These are phyloP conservation scores for Clarias magur DNA, from an alignment of 2,113 vertebrate species.

Conservation along the genomic window DNA sequence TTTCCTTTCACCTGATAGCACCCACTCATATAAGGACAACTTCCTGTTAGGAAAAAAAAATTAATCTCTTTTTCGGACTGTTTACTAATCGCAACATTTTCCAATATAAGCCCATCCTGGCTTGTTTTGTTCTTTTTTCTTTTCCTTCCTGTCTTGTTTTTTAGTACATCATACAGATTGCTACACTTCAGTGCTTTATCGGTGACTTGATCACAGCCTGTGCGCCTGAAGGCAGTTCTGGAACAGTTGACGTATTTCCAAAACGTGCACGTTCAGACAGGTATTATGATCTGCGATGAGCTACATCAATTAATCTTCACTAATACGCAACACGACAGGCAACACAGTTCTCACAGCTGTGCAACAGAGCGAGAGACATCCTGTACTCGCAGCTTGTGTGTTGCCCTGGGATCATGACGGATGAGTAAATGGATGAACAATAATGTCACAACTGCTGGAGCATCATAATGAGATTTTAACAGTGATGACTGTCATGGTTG, in stretches of 20 bases:
- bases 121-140: conserved; percentile 28
- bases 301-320: conserved; percentile 61
- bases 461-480: conserved; percentile 10
- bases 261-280: conserved; percentile 70
- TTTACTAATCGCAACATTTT: conserved; percentile 50
- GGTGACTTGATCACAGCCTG: conserved; percentile 61
- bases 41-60: background rate
- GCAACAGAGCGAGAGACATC: conserved; percentile 53
- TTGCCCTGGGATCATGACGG: conserved; percentile 33
- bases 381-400: conserved; percentile 56
- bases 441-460: conserved; percentile 46
- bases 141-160: conserved; percentile 30
- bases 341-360: conserved; percentile 49
- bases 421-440: conserved; percentile 55
- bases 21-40: background rate
- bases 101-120: conserved; percentile 46
- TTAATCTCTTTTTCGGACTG: background rate
- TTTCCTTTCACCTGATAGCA: conserved; percentile 43
- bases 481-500: background rate
- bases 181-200: conserved; percentile 65
- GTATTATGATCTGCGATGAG: conserved; percentile 28
- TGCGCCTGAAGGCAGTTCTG: conserved; percentile 42
- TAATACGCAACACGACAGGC: conserved; percentile 56
- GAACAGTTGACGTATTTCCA: conserved; percentile 61
- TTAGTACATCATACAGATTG: conserved; percentile 59